phyloP scores from a whole-genome alignment of 2,888 invertebrate genomes.

The Catotricha subobsoleta region DNA sequence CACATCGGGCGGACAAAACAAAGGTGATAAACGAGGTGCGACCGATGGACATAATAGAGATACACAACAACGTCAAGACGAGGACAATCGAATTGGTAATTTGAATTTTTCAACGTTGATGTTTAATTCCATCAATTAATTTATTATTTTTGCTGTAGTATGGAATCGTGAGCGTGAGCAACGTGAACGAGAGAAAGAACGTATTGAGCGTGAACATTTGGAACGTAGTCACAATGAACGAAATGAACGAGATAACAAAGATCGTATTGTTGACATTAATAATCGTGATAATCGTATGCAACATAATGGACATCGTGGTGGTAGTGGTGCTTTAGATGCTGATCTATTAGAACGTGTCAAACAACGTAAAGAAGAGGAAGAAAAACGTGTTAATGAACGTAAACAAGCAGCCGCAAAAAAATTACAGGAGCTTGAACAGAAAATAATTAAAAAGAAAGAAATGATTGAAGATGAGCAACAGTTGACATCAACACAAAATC shows the following conservation, averaged over 20 bases:
- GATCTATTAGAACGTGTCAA: conserved; percentile 68
- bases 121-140: conserved; percentile 3
- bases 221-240: conserved; percentile 14
- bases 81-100: conserved; percentile 13
- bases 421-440: conserved; percentile 47
- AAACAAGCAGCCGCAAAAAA: conserved; percentile 40
- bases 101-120: neutral
- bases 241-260: conserved; percentile 16
- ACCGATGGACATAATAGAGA: conserved; percentile 11
- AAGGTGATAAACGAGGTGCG: conserved; percentile 16
- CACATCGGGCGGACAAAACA: too few relatives aligned
- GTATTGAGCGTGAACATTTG: conserved; percentile 11
- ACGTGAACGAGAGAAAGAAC: conserved; percentile 11
- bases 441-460: conserved; percentile 37
- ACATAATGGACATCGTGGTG: conserved; percentile 45
- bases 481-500: conserved; percentile 18
- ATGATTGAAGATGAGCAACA: conserved; percentile 22
- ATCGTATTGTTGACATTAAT: conserved; percentile 15
- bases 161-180: conserved; percentile 11
- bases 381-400: conserved; percentile 51
- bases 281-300: conserved; percentile 9
- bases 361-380: conserved; percentile 75
- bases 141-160: neutral
- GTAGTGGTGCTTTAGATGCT: conserved; percentile 47
- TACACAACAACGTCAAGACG: conserved; percentile 6